phyloP scores from a whole-genome alignment of 2,888 invertebrate species.

The Ganaspis brasiliensis region DNA sequence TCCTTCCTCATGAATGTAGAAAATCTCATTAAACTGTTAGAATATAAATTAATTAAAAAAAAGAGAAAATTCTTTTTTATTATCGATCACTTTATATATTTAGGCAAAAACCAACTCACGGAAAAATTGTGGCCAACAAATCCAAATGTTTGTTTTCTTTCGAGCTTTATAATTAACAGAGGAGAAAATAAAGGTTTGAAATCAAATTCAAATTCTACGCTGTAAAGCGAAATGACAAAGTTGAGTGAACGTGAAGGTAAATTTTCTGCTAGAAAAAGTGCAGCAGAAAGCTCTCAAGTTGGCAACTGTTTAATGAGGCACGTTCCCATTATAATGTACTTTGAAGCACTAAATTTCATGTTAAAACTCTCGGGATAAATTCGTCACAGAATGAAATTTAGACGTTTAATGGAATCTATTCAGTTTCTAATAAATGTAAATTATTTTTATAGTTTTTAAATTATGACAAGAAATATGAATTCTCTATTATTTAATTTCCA shows the following conservation, averaged over 20 bases:
- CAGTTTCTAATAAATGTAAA: not conserved
- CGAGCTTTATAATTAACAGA: not conserved
- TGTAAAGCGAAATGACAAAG: slow-evolving; percentile 24
- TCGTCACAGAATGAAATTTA: not conserved
- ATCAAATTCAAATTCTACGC: not conserved
- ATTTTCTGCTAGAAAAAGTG: slow-evolving; percentile 23
- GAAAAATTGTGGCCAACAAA: not conserved
- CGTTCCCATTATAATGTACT: slow-evolving; percentile 61
- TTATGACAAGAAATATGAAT: not conserved
- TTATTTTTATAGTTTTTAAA: not conserved
- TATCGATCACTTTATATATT: too few species aligned
- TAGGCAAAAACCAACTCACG: not conserved
- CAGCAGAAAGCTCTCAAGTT: slow-evolving; percentile 23
- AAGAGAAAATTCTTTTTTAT: too few species aligned
- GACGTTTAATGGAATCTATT: slow-evolving; percentile 5
- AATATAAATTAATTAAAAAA: too few species aligned
- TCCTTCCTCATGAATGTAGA: too few species aligned
- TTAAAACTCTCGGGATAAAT: slow-evolving; percentile 1
- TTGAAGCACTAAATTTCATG: slow-evolving; percentile 45
- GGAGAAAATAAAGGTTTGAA: slow-evolving; percentile 2
- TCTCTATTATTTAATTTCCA: not conserved
- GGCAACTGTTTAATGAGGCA: slow-evolving; percentile 62
- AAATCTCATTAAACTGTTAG: too few species aligned
- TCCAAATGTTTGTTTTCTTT: not conserved
- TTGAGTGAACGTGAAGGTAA: slow-evolving; percentile 13